Base-by-base conservation (phyloP, 1,140 invertebrate species). In the Drosophila santomea region DNA sequence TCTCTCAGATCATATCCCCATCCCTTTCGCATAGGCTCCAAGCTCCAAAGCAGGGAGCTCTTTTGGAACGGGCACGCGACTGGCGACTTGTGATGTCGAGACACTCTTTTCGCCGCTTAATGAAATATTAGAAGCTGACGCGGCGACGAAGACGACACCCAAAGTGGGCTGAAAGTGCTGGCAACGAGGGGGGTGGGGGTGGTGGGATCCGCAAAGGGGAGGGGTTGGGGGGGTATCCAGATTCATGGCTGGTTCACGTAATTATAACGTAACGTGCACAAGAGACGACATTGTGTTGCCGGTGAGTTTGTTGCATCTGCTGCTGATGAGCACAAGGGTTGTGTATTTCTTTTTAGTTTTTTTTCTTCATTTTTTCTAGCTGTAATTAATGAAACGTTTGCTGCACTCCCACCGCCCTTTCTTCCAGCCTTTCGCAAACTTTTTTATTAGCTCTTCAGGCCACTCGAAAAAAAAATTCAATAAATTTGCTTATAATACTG, bases 81-180 rank as follows among this genome's bases (percentile, higher is more conserved):
- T 74, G 41, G 78, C 66, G 69, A 60, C 74, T 61, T 77, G 73
- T 38, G 56, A 57, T 80, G 69, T 67, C 48, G 61, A 51, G 72
- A 75, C 72, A 28, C 45, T 52, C 36, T 28, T 12, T 39, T 57
- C 20, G 72, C 52, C 52, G 73, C 56, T 39, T 88, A 88, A 84
- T 89, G 84, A 88, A 88, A 88, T 80, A 89, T 89, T 80, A 88
- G 84, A 80, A 74, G 77, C 80, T 84, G 84, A 80, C 84, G 76
- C 72, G 55, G 64, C 77, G 77, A 66, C 64, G 60, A 77, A 84
- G 80, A 84, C 57, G 73, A 78, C 59, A 88, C 83, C 61, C 56
- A 55, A 67, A 66, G 71, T 54, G 45, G 28, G 63, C 15, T 15
- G 63, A 11, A 39, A 38, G 17, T 28, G 32, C 58, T 20, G 44